Percentiles rank a stretch among this genome's conserved stretches.
Evolutionary conservation across 2,113 vertebrate genomes (phyloP).

Genomic region (Accipiter virgatus): DNA sequence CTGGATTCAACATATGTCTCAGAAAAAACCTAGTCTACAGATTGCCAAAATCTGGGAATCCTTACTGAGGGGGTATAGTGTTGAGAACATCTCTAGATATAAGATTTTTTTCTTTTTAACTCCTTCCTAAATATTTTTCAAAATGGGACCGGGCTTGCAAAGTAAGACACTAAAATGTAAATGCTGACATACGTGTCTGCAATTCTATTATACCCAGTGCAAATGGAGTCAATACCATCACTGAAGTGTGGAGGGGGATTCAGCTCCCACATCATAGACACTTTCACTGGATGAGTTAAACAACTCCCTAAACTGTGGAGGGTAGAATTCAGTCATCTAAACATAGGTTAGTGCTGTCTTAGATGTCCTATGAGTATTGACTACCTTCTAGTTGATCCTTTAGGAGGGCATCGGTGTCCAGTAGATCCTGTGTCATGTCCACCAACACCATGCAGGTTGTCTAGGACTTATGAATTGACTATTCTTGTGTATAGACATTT

Average conservation of each 20-base stretch:
- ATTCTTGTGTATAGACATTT: background rate
- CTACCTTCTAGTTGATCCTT: background rate
- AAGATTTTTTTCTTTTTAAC: background rate
- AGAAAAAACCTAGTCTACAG: background rate
- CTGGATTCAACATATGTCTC: background rate
- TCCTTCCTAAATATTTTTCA: background rate
- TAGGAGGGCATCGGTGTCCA: background rate
- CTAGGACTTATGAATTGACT: too few relatives aligned
- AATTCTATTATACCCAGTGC: background rate
- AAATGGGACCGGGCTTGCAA: background rate
- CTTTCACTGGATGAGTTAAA: background rate
- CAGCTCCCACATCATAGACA: background rate
- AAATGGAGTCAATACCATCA: background rate
- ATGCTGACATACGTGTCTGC: background rate
- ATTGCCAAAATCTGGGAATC: background rate
- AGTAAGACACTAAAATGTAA: background rate
- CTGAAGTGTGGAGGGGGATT: background rate
- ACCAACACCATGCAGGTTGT: too few relatives aligned
- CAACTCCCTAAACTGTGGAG: background rate
- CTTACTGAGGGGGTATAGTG: background rate
- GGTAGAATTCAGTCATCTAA: background rate
- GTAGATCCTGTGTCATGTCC: fast-evolving
- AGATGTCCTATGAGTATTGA: background rate
- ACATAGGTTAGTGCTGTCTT: background rate
- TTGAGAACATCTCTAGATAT: background rate